Evolutionary conservation across 2,888 invertebrate genomes (phyloP).

Genomic region (Timandra comae): DNA sequence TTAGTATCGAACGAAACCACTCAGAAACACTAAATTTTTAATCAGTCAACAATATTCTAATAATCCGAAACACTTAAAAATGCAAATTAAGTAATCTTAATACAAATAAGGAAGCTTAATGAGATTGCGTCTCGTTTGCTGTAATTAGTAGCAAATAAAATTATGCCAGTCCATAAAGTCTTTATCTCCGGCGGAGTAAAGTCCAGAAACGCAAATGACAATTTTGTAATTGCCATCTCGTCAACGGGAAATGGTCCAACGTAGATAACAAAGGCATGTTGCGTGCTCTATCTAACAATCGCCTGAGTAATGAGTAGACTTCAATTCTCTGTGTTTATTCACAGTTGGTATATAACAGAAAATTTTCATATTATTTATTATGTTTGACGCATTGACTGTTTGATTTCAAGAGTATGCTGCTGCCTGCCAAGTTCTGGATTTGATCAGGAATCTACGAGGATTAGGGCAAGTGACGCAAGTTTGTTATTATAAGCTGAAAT

Average conservation of each 20-base stretch:
- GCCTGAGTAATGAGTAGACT: constrained; percentile 52
- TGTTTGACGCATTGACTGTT: too few relatives aligned
- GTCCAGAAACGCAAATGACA: constrained; percentile 11
- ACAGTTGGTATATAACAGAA: too few relatives aligned
- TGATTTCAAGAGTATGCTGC: too few relatives aligned
- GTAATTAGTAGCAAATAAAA: constrained; percentile 12
- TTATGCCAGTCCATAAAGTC: constrained; percentile 10
- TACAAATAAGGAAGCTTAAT: constrained; percentile 1
- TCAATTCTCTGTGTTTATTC: constrained; percentile 40
- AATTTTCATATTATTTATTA: too few relatives aligned
- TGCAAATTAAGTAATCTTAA: neutral
- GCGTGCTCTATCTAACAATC: constrained; percentile 55
- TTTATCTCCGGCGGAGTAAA: constrained; percentile 1
- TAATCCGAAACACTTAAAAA: too few relatives aligned
- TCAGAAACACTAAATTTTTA: too few relatives aligned
- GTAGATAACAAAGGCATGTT: constrained; percentile 44
- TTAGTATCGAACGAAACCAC: too few relatives aligned
- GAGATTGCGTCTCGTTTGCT: constrained; percentile 5
- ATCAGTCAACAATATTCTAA: too few relatives aligned
- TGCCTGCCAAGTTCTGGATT: too few relatives aligned
- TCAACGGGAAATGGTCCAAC: constrained; percentile 31
- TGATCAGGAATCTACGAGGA: too few relatives aligned
- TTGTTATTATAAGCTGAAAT: too few relatives aligned
- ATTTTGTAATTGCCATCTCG: constrained; percentile 19
- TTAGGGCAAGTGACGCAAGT: too few relatives aligned